phyloP scores from a whole-genome alignment of 2,797 vertebrate genomes.

The Lacerta viridis region DNA sequence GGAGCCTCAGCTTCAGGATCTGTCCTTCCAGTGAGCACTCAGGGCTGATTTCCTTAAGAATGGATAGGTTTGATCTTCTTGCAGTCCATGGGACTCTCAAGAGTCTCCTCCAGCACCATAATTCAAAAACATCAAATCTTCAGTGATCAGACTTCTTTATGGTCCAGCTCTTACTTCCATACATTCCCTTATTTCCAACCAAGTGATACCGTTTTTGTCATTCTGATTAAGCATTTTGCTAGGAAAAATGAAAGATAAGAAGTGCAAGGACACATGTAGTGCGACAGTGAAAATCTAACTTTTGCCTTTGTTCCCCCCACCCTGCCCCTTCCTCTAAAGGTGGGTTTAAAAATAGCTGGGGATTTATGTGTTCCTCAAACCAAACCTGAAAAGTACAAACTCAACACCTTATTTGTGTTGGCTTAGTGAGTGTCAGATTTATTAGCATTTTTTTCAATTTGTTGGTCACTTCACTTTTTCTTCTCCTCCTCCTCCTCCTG shows the following conservation, averaged over 20 bases:
- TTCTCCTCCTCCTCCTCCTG: conserved; percentile 6
- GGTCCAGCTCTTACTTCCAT: not conserved
- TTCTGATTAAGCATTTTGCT: conserved; percentile 59
- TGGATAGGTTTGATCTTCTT: too few relatives aligned
- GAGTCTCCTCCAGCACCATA: too few relatives aligned
- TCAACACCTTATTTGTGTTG: conserved; percentile 60
- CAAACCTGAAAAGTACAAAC: conserved; percentile 73
- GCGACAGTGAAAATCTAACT: conserved; percentile 68
- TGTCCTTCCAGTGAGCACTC: too few relatives aligned
- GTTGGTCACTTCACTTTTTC: conserved; percentile 60
- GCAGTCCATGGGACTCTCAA: too few relatives aligned
- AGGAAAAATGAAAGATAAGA: conserved; percentile 71
- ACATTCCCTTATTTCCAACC: conserved; percentile 55
- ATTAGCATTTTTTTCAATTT: conserved; percentile 76
- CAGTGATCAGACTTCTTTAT: not conserved
- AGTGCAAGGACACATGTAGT: conserved; percentile 66
- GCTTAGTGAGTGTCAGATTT: conserved; percentile 58
- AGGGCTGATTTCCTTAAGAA: too few relatives aligned
- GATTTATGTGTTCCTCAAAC: conserved; percentile 73
- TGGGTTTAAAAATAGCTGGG: conserved; percentile 73
- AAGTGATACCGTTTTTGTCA: conserved; percentile 67
- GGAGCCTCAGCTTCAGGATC: too few relatives aligned
- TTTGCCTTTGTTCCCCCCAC: conserved; percentile 56
- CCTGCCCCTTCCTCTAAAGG: conserved; percentile 55
- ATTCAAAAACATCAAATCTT: too few relatives aligned